Conservation (phyloP, 2,797 vertebrate species). For the Pseudochaenichthys georgianus region DNA sequence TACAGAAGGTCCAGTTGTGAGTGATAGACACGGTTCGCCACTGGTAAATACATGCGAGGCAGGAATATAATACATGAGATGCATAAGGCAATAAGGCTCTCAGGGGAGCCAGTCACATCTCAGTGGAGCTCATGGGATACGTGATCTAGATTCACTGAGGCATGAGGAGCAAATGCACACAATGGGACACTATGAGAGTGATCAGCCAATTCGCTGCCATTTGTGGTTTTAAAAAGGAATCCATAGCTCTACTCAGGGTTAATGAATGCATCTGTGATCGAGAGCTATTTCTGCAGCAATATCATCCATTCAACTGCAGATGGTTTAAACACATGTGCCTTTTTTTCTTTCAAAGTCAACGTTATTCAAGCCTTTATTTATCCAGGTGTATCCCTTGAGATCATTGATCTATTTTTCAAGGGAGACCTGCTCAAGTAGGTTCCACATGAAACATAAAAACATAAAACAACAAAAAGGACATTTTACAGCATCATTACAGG, state of each 20-base stretch:
- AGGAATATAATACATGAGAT: conserved; percentile 26
- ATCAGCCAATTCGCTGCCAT: conserved; percentile 67
- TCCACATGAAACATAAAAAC: too few species aligned
- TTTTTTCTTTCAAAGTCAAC: too few species aligned
- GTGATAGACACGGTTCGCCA: too few species aligned
- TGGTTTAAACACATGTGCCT: conserved; percentile 14
- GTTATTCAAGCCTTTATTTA: too few species aligned
- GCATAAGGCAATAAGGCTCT: conserved; percentile 42
- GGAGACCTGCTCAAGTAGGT: too few species aligned
- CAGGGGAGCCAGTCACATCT: conserved; percentile 46
- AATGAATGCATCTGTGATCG: conserved; percentile 33
- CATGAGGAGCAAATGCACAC: conserved; percentile 49
- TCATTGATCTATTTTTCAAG: too few species aligned
- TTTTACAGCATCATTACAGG: too few species aligned
- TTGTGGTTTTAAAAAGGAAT: conserved; percentile 63
- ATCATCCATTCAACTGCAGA: neutral
- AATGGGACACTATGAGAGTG: conserved; percentile 47
- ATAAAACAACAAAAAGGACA: too few species aligned
- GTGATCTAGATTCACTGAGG: conserved; percentile 64
- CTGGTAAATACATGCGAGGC: conserved; percentile 13
- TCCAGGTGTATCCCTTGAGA: too few species aligned
- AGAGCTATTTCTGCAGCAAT: conserved; percentile 10
- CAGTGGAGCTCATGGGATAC: conserved; percentile 58
- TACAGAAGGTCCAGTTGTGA: too few species aligned
- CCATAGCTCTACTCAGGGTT: conserved; percentile 41